Evolutionary conservation across 2,797 vertebrate genomes (phyloP), one percentile per base, ranked within the genome.

Genomic region (Atherinosoma microstoma): DNA sequence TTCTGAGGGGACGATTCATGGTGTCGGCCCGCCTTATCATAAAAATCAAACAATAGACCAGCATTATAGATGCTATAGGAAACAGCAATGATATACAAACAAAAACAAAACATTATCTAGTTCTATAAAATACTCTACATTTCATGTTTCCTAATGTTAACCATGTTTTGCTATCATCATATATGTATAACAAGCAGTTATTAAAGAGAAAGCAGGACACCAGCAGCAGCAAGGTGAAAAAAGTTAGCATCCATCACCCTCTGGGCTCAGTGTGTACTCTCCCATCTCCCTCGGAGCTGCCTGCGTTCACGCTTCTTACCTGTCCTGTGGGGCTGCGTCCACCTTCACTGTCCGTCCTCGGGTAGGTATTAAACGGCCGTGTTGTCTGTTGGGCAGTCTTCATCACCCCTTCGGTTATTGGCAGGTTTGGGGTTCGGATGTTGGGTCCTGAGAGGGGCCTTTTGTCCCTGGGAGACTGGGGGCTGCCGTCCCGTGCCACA

Each of bases 301-400:
- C n/a, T n/a, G 24, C 16, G 6, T n/a, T 16, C 6, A 63, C 18
- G 20, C 40, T 13, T 75, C 86, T 42, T 91, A 98, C 97, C 96
- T 97, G 97, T 78, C 91, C 85, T 0, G 90, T 91, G 35, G 94
- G 89, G 35, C 92, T 96, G 71, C 96, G 91, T 67, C 93, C 89
- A 0, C 95, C 94, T 64, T 97, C 95, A 13, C 95, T 96, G 74
- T 98, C 97, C 0, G 96, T 93, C 71, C 97, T 90, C 0, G 97
- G 97, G 86, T 97, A 98, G 0, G 97, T 98, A 88, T 98, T 97
- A 75, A 98, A 98, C 0, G 97, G 96, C 63, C 96, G 88, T 3
- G 94, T 86, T 0, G 83, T 90, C 87, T 95, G 96, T 56, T 95
- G 95, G 0, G 94, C 83, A 0, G 94, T 92, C 87, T 96, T 97